phyloP scores from a whole-genome alignment of 2,888 invertebrate genomes.

The Heliconius erato region DNA sequence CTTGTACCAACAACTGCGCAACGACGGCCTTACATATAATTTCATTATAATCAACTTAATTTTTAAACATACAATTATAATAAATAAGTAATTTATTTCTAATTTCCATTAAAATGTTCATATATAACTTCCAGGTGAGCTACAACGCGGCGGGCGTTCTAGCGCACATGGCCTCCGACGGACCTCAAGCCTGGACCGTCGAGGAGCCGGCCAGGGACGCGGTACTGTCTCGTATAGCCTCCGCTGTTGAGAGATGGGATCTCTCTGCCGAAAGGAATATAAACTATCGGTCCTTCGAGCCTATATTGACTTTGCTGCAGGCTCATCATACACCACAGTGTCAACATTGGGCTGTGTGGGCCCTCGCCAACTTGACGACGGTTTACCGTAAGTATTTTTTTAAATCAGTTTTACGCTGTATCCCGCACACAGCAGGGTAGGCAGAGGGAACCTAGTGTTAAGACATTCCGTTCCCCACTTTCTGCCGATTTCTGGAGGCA shows the following conservation, averaged over 20 bases:
- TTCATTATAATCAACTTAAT: no score
- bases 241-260: conserved; percentile 95
- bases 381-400: conserved; percentile 92
- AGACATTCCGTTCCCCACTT: no score
- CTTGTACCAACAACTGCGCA: background rate
- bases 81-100: no score
- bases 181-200: conserved; percentile 93
- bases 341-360: conserved; percentile 99
- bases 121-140: conserved; percentile 87
- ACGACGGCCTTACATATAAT: background rate
- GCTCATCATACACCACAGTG: conserved; percentile 95
- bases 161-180: conserved; percentile 98
- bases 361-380: conserved; percentile 96
- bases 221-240: conserved; percentile 91
- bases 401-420: no score
- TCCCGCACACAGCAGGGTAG: no score
- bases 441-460: no score
- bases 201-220: conserved; percentile 88
- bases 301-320: conserved; percentile 93
- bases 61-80: no score
- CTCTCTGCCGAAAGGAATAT: conserved; percentile 95
- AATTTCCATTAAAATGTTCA: background rate
- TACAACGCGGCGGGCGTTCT: conserved; percentile 98
- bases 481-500: no score
- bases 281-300: conserved; percentile 97